Base-by-base conservation (phyloP, 2,113 vertebrate species). In the Malurus cyaneus region DNA sequence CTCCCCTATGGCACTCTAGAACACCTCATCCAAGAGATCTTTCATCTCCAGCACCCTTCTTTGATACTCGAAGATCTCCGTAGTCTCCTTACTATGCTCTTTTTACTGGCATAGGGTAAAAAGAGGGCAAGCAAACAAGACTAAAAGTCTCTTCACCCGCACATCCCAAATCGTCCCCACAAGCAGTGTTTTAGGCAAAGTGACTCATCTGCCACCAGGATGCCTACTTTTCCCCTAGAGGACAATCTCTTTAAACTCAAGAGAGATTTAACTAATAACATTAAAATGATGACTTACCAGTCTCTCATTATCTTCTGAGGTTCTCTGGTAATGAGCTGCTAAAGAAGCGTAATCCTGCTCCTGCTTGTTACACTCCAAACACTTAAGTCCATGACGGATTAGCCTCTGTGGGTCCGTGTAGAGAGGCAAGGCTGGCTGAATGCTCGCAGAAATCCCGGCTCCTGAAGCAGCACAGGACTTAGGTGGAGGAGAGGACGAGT, bases 361-460 rank as follows among this genome's bases (percentile, higher is more conserved):
- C 94, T 99, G 98, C 92, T 99, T 98, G 97, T 99, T 98, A 96
- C 99, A 99, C 92, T 99, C 99, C 66, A 98, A 97, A 97, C 99
- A 99, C 94, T 98, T 98, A 52, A 98, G 97, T 88, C 98, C 97
- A 28, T 99, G 98, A 25, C 98, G 98, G 91, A 98, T 98, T 42
- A 98, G 96, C 62, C 97, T 98, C 95, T 97, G 87, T 0, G 98
- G 98, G 94, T 99, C 99, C 1, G 96, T 93, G 93, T 99, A 99
- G 44, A 99, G 98, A 49, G 99, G 99, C 97, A 99, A 95, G 44
- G 98, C 99, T 2, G 98, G 98, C 41, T 98, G 97, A 57, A 52
- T 9, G 76, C 73, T 97, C 2, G 78, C 31, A 8, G 94, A 80
- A 64, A 66, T 71, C 47, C 92, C 97, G 0, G 77, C 82, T 94